phyloP scores from a whole-genome alignment of 2,888 invertebrate genomes.

The Trichacis sp. region DNA sequence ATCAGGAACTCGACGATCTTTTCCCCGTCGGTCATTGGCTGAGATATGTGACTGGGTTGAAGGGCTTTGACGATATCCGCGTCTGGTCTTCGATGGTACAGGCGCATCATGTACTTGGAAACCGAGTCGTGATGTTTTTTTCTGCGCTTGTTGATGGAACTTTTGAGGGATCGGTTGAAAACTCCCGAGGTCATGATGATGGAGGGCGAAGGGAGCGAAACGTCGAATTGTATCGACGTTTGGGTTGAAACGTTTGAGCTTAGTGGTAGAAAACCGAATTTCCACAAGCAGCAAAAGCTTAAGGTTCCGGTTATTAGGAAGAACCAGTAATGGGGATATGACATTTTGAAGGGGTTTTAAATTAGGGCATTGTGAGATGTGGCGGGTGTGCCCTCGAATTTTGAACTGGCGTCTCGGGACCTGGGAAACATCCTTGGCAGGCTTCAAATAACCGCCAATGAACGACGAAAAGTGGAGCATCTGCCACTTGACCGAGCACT shows the following conservation, averaged over 20 bases:
- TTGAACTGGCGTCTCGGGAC: slow-evolving; percentile 28
- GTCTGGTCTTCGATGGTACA: slow-evolving; percentile 59
- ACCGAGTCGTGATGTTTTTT: slow-evolving; percentile 48
- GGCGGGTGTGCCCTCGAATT: slow-evolving; percentile 12
- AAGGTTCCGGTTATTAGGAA: slow-evolving; percentile 47
- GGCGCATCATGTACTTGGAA: slow-evolving; percentile 60
- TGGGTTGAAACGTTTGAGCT: slow-evolving; percentile 52
- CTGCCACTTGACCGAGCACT: slow-evolving; percentile 55
- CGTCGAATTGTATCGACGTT: slow-evolving; percentile 59
- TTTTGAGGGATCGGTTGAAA: slow-evolving; percentile 43
- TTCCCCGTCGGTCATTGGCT: slow-evolving; percentile 49
- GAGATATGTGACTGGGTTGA: slow-evolving; percentile 55
- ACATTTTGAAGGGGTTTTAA: slow-evolving; percentile 14
- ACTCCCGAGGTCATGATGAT: slow-evolving; percentile 40
- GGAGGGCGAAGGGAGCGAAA: slow-evolving; percentile 54
- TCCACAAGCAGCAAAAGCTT: slow-evolving; percentile 56
- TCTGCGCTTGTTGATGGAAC: slow-evolving; percentile 23
- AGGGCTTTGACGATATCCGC: slow-evolving; percentile 60
- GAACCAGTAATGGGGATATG: slow-evolving; percentile 46
- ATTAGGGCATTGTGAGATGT: slow-evolving; percentile 1
- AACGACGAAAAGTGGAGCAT: slow-evolving; percentile 52
- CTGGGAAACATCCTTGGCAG: slow-evolving; percentile 34
- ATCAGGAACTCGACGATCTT: slow-evolving; percentile 57
- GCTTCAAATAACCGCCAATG: slow-evolving; percentile 59
- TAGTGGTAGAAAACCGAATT: slow-evolving; percentile 46